phyloP scores from a whole-genome alignment of 2,888 invertebrate genomes.

The Acleris laterana region DNA sequence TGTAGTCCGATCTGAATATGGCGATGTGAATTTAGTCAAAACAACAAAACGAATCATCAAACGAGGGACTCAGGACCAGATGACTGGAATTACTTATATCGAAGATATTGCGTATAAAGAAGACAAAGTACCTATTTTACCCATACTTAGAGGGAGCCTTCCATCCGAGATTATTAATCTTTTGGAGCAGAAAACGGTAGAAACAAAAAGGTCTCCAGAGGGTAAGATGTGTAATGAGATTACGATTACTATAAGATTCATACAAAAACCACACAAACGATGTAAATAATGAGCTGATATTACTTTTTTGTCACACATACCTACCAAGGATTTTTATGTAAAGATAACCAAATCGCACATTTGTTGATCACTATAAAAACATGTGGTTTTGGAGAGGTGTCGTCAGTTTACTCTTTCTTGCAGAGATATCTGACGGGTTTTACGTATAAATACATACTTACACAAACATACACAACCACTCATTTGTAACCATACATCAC shows the following conservation, averaged over 20 bases:
- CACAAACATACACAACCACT: too few relatives aligned
- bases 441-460: too few relatives aligned
- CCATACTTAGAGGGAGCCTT: too few relatives aligned
- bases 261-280: too few relatives aligned
- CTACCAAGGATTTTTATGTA: slow-evolving; percentile 50
- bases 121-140: slow-evolving; percentile 57
- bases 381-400: background rate
- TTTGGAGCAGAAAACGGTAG: slow-evolving; percentile 52
- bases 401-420: background rate
- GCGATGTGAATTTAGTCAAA: slow-evolving; percentile 57
- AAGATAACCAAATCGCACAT: background rate
- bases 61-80: slow-evolving; percentile 69
- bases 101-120: too few relatives aligned
- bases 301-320: slow-evolving; percentile 48
- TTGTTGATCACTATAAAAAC: background rate
- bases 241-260: slow-evolving; percentile 10
- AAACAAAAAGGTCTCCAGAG: slow-evolving; percentile 23
- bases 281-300: too few relatives aligned
- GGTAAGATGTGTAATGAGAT: slow-evolving; percentile 31
- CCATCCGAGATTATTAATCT: slow-evolving; percentile 48
- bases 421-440: background rate
- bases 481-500: too few relatives aligned
- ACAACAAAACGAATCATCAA: slow-evolving; percentile 73
- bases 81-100: slow-evolving; percentile 74
- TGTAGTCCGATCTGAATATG: slow-evolving; percentile 60